These are phyloP conservation scores for Agrochola litura DNA, from an alignment of 2,888 invertebrate species.

Conservation along the genomic window DNA sequence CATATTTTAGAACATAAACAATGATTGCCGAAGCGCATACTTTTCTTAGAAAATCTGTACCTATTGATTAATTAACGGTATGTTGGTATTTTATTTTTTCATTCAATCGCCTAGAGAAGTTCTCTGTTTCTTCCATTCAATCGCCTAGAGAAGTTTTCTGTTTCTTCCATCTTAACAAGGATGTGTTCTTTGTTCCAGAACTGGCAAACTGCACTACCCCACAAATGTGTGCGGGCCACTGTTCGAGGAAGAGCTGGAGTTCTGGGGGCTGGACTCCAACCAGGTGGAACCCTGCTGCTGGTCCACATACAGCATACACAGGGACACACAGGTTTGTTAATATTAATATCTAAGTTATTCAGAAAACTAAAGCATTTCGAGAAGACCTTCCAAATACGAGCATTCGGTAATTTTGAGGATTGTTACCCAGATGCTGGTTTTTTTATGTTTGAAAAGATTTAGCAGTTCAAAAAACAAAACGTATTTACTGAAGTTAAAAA, in stretches of 20 bases:
- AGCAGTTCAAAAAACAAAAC: background rate
- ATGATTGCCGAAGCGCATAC: background rate
- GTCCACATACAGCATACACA: slow-evolving; percentile 98
- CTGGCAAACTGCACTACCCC: slow-evolving; percentile 98
- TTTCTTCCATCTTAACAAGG: background rate
- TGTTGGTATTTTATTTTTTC: background rate
- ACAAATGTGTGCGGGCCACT: slow-evolving; percentile 99
- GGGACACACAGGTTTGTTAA: slow-evolving; percentile 93
- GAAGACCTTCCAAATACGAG: background rate
- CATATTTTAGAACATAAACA: background rate
- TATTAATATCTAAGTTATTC: background rate
- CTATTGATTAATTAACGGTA: background rate
- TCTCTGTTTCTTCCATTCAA: background rate
- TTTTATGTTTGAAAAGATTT: background rate
- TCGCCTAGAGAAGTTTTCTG: background rate
- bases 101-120: background rate
- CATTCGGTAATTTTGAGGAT: background rate
- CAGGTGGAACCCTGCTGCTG: slow-evolving; percentile 99
- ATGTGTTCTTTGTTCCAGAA: slow-evolving; percentile 89
- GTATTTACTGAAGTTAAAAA: background rate
- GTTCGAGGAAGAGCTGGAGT: slow-evolving; percentile 98
- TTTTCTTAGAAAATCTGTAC: background rate
- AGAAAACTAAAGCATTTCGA: background rate
- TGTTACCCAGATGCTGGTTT: background rate
- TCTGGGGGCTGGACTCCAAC: slow-evolving; percentile 99